Conservation (phyloP, 1,140 invertebrate species). For the Trichonephila clavata region DNA sequence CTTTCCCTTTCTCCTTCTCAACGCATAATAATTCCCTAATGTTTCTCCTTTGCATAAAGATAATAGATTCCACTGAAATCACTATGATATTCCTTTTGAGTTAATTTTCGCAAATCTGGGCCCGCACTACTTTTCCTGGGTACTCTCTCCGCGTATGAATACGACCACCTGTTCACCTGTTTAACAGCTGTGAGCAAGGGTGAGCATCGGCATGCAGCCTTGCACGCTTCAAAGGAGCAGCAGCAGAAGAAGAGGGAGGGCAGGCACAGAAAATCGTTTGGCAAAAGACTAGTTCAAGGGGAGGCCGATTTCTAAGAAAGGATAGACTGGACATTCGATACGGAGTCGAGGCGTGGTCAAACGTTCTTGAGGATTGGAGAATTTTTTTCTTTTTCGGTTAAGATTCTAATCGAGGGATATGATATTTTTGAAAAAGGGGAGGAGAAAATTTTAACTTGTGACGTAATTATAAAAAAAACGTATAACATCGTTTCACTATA, state of each 20-base stretch:
- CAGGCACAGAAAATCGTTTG: neutral
- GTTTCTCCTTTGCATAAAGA: no score
- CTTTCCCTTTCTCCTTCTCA: neutral
- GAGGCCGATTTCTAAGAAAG: neutral
- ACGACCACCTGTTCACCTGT: conserved; percentile 42
- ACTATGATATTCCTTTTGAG: neutral
- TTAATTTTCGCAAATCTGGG: neutral
- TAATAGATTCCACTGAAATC: no score
- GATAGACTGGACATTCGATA: neutral
- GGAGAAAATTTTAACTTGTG: no score
- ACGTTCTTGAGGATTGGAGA: no score
- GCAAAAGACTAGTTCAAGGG: neutral
- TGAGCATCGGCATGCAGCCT: conserved; percentile 35
- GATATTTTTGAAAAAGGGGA: no score
- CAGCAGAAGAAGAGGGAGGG: neutral
- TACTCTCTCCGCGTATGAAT: neutral
- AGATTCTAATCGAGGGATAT: no score
- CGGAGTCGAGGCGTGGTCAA: no score
- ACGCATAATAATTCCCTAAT: no score
- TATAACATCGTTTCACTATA: no score
- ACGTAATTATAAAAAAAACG: no score
- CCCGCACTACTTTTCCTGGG: neutral
- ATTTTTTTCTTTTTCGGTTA: no score
- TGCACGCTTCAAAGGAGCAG: neutral
- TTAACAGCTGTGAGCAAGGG: conserved; percentile 37